Evolutionary conservation across 2,113 vertebrate species (phyloP), one percentile per base, ranked within the genome.

Genomic region (Caranx melampygus): DNA sequence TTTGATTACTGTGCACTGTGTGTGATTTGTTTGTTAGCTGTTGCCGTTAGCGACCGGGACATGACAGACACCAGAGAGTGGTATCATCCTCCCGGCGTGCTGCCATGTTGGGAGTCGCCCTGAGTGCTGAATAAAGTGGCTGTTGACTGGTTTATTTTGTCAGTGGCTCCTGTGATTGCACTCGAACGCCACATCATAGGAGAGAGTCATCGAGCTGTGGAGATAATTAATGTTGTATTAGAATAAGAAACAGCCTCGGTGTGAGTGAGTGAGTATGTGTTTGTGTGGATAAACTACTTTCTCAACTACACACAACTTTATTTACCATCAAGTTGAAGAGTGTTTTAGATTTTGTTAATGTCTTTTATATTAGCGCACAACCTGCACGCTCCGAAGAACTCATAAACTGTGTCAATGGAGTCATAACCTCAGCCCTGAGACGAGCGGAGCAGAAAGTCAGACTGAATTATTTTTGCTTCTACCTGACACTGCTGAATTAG

Each of bases 401-500:
- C 70, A 83, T 89, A 90, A 92, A 90, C 83, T 87, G 70, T 83
- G 69, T 74, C 57, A 70, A 75, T 82, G 82, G 91, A 86, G 87
- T 77, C 61, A 78, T 88, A 94, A 91, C 88, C 94, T 92, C 70
- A 78, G 85, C 67, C 67, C 79, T 85, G 84, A 95, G 92, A 81
- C 88, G 75, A 94, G 84, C 9, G 18, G 61, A 51, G 88, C 88
- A 86, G 82, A 60, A 72, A 58, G 62, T 52, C 4, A 2, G 78
- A 77, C 71, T 1, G 78, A 75, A 63, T 75, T 85, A 72, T 83
- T 83, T 83, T 83, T 82, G 76, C 83, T 88, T 66, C 67, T 47
- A 55, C 73, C 83, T 83, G 93, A 88, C 90, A 90, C 91, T 60
- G 93, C 93, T 94, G 93, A 95, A 96, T 96, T 96, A 95, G 94